Evolutionary conservation across 2,888 invertebrate genomes (phyloP), one percentile per base, ranked within the genome.

Genomic region (Ephialtes manifestator): DNA sequence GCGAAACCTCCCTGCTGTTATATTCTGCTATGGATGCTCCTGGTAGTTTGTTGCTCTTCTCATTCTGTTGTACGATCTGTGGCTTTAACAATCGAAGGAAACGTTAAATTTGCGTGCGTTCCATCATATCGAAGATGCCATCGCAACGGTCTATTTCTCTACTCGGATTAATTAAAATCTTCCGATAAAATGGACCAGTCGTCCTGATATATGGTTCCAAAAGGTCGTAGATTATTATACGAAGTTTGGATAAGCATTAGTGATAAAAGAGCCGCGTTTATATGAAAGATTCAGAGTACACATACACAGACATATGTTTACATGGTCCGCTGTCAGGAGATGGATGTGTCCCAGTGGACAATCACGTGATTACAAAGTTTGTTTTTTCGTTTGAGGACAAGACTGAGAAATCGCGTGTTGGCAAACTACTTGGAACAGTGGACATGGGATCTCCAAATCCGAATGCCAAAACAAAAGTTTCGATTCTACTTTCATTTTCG

Each of bases 341-440:
- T 35, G 63, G 28, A 83, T 78, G 67, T 48, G 18, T 79, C 75
- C 63, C 53, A 11, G 48, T 63, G 75, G 55, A 63, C 79, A 79
- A 83, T 83, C 79, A 24, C 53, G 63, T 70, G 75, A 83, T 83
- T 83, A 75, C 79, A 70, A 83, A 83, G 83, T 83, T 83, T 84
- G 80, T 80, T 80, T 76, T 46, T 43, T 63, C 35, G 35, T 63
- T 65, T 15, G 51, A 24, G 51, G 46, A 48, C 31, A 46, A 72
- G 43, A 51, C 70, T 5, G 60, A 48, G 65, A 79, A 75, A 79
- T 70, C 75, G 75, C 31, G 68, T 63, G n/a, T 51, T 70, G 11
- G 2, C 53, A 0, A 70, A 79, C 18, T 48, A 8, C 15, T 28
- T 3, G 28, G 4, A 58, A 68, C 67, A 77, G 24, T 43, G 55